Percentiles rank a stretch among this genome's conserved stretches.
Evolutionary conservation across 2,113 vertebrate genomes (phyloP).

Genomic region (Brevimyrus niger): DNA sequence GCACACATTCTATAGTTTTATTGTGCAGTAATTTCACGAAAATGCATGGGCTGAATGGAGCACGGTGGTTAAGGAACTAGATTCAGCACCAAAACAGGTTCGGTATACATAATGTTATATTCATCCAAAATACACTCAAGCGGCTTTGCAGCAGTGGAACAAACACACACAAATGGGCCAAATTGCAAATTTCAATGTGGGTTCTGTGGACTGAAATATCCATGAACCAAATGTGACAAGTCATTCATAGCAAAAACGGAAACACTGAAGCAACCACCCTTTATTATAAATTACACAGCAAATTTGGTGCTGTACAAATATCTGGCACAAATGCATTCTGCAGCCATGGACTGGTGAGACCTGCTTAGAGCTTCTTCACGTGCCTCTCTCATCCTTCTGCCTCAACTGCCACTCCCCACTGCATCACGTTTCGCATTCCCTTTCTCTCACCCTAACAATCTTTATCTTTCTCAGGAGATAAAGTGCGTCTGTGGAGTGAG

Average conservation of each 20-base stretch:
- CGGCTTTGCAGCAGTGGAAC: neutral
- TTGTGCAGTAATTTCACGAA: neutral
- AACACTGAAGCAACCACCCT: constrained; percentile 21
- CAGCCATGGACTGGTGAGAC: neutral
- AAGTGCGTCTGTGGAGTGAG: constrained; percentile 84
- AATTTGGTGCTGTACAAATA: constrained; percentile 27
- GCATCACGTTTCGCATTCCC: constrained; percentile 18
- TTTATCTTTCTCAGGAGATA: constrained; percentile 67
- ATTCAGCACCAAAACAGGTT: neutral
- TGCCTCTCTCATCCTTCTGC: neutral
- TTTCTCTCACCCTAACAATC: neutral
- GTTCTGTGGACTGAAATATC: neutral
- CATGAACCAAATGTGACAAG: neutral
- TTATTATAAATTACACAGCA: constrained; percentile 36
- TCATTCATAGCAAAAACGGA: neutral
- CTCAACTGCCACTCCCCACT: neutral
- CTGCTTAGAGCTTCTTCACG: neutral
- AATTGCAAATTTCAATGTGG: neutral
- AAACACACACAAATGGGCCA: neutral
- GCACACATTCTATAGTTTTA: neutral
- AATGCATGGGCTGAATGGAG: neutral
- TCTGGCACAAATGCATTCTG: neutral
- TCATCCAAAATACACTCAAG: neutral
- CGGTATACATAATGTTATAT: neutral
- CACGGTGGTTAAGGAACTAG: neutral